Base-by-base conservation (phyloP, 1,140 invertebrate genomes). In the Apis florea region DNA sequence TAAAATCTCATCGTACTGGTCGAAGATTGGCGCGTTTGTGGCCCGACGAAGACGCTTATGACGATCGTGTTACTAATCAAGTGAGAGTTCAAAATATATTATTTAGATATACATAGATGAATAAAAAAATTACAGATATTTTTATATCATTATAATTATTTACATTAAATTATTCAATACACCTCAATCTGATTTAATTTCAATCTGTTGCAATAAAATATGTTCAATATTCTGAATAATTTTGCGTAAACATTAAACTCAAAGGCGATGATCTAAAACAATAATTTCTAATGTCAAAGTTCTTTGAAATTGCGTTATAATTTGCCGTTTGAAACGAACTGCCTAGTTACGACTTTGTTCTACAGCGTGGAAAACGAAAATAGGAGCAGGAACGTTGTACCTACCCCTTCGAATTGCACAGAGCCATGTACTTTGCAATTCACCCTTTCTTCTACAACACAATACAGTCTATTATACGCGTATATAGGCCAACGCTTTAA, bases 41-140 rank as follows among this genome's bases (percentile, higher is more conserved):
- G 94, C 95, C 95, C 3, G 94, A 95, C 82, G 95, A 95, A 84
- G 92, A 93, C 83, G 87, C 89, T 56, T 88, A 93, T 56, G 92
- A 92, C 77, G 96, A 96, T 94, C 95, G 97, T 71, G 95, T 98
- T 9, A 94, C 95, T 2, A 96, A 97, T 89, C 95, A 95, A 88
- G 93, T 93, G 89, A 86, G 66, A 24, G n/a, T 26, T 68, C 10
- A 9, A 1, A 12, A 17, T 63, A 63, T 26, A 17, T 17, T 40
- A 40, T 0, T 56, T 17, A 8, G 5, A 21, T 17, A 56, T 5
- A 17, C 2, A 56, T 56, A 6, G 13, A 19, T 17, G 6, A 6
- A 6, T 31, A 13, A 12, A 26, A 26, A 24, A 49, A 40, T 40
- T 40, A 40, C 0, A 31, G 31, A 31, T 40, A 40, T 40, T 40